These are phyloP conservation scores for Montipora foliosa DNA, from an alignment of 64 coral and sea anemone genomes.

Conservation along the genomic window DNA sequence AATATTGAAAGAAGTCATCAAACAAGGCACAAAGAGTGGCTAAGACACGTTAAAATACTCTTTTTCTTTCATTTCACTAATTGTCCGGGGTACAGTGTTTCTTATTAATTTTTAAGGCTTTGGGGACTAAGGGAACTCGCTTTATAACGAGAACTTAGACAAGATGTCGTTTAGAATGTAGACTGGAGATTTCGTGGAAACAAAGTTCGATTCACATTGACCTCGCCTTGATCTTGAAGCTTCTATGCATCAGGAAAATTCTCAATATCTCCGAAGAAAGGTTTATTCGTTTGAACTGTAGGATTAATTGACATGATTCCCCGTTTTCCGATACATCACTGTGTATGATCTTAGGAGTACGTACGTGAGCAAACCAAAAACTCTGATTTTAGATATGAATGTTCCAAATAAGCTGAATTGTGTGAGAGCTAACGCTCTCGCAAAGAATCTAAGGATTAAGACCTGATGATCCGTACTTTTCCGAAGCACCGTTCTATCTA, in stretches of 20 bases:
- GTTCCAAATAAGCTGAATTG: background rate
- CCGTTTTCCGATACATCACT: background rate
- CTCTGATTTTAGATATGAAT: background rate
- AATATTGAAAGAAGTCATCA: conserved; percentile 56
- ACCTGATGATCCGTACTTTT: background rate
- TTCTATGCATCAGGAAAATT: background rate
- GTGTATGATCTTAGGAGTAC: conserved; percentile 1
- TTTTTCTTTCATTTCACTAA: conserved; percentile 37
- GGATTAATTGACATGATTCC: conserved; percentile 32
- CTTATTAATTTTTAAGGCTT: conserved; percentile 54
- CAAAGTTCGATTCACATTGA: background rate
- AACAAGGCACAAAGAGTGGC: conserved; percentile 8
- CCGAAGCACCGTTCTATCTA: no score
- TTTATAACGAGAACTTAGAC: background rate
- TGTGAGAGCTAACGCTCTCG: background rate
- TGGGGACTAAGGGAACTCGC: conserved; percentile 8
- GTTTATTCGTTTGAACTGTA: background rate
- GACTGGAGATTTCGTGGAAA: background rate
- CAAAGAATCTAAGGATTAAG: background rate
- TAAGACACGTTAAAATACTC: background rate
- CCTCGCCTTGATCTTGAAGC: background rate
- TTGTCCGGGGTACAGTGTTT: conserved; percentile 42
- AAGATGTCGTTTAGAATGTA: background rate
- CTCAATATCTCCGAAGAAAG: background rate
- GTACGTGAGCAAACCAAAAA: background rate